Evolutionary conservation across 1,140 invertebrate species (phyloP).

Genomic region (Aphelinus certus): DNA sequence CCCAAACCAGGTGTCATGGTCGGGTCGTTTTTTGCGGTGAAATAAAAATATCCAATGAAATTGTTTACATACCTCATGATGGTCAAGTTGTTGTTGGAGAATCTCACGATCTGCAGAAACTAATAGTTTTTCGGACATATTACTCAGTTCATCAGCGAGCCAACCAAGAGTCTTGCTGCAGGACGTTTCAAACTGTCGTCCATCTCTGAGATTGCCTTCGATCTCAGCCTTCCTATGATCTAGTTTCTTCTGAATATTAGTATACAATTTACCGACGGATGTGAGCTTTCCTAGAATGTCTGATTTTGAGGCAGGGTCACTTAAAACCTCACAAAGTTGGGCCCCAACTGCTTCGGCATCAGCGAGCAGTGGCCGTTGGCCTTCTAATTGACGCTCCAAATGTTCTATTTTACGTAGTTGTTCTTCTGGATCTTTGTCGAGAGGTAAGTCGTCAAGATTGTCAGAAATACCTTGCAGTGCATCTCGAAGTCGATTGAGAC

Average conservation of each 20-base stretch:
- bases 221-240: slow-evolving; percentile 90
- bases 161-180: slow-evolving; percentile 89
- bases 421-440: slow-evolving; percentile 86
- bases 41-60: too few species aligned
- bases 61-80: slow-evolving; percentile 74
- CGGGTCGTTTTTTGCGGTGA: too few species aligned
- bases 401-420: slow-evolving; percentile 87
- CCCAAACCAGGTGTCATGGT: too few species aligned
- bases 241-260: slow-evolving; percentile 86
- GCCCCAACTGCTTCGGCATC: slow-evolving; percentile 88
- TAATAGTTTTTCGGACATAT: slow-evolving; percentile 78
- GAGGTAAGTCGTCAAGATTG: slow-evolving; percentile 83
- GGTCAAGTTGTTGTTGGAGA: slow-evolving; percentile 85
- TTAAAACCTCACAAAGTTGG: slow-evolving; percentile 87
- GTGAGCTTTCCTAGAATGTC: slow-evolving; percentile 91
- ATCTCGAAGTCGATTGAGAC: slow-evolving; percentile 80
- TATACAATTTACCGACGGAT: slow-evolving; percentile 84
- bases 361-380: slow-evolving; percentile 84
- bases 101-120: slow-evolving; percentile 87
- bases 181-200: slow-evolving; percentile 85
- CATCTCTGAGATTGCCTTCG: slow-evolving; percentile 84
- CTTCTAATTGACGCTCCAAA: slow-evolving; percentile 87
- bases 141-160: slow-evolving; percentile 81
- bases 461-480: slow-evolving; percentile 87
- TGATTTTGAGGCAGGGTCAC: slow-evolving; percentile 86